phyloP scores from a whole-genome alignment of 1,140 invertebrate genomes.

The Battus philenor region DNA sequence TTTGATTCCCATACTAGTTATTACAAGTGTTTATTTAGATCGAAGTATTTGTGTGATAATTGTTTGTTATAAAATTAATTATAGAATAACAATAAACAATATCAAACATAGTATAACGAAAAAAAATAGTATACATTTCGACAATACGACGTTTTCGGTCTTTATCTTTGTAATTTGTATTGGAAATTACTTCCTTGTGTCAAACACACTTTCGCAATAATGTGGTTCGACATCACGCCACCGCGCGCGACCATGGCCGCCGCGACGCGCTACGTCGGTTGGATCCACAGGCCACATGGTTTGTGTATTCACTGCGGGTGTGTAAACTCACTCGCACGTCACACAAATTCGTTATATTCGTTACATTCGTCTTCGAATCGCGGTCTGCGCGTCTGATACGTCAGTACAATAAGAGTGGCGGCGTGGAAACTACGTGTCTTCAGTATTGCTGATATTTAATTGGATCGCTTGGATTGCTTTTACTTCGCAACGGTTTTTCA shows the following conservation, averaged over 20 bases:
- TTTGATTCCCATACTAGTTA: too few species aligned
- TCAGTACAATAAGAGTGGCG: neutral
- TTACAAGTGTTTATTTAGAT: too few species aligned
- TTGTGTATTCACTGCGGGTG: conserved; percentile 15
- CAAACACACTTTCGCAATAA: conserved; percentile 49
- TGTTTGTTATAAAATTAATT: too few species aligned
- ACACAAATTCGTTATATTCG: conserved; percentile 18
- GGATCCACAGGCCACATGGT: conserved; percentile 22
- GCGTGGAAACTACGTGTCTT: conserved; percentile 2
- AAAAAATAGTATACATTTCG: neutral
- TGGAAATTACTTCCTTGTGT: conserved; percentile 11
- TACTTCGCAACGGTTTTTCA: neutral
- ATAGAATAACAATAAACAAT: too few species aligned
- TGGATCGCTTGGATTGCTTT: conserved; percentile 7
- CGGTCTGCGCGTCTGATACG: conserved; percentile 13
- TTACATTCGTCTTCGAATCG: conserved; percentile 7
- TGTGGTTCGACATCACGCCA: conserved; percentile 64
- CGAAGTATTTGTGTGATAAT: too few species aligned
- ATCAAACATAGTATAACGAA: too few species aligned
- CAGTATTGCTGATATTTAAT: neutral
- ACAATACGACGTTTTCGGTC: conserved; percentile 8
- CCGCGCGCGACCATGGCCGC: conserved; percentile 45
- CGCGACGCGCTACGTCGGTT: conserved; percentile 19
- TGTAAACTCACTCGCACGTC: conserved; percentile 20
- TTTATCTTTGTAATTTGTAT: conserved; percentile 3